These are phyloP conservation scores for Carduelis carduelis DNA, from an alignment of 2,797 vertebrate genomes.

Conservation along the genomic window DNA sequence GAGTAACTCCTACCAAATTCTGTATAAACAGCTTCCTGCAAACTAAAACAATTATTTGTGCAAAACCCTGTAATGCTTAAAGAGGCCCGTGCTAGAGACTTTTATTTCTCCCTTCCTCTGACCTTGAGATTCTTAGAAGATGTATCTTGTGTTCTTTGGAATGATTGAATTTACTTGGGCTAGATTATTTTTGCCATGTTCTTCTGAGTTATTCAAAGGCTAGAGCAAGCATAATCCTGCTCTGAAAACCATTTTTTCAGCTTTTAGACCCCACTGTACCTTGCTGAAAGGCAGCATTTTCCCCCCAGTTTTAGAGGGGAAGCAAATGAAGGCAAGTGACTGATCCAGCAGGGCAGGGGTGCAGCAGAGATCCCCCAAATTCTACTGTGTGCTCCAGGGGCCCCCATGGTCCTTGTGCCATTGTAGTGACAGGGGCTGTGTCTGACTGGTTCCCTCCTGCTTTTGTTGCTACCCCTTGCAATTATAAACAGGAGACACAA, in stretches of 20 bases:
- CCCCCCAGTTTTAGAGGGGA: neutral
- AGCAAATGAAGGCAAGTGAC: neutral
- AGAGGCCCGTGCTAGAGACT: neutral
- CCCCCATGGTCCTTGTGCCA: accelerated
- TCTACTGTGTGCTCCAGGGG: neutral
- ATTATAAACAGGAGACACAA: conserved; percentile 14
- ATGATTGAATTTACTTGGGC: neutral
- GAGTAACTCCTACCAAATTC: neutral
- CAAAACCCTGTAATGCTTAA: neutral
- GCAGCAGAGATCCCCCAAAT: neutral
- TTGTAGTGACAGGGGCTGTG: neutral
- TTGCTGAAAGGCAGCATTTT: neutral
- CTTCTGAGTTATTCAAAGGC: neutral
- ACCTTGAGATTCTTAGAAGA: neutral
- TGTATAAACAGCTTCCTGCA: neutral
- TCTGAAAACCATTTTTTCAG: neutral
- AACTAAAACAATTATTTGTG: neutral
- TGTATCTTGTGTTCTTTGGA: neutral
- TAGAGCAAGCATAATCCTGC: neutral
- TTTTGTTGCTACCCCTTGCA: neutral
- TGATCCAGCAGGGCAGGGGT: neutral
- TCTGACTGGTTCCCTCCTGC: neutral
- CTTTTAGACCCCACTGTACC: neutral
- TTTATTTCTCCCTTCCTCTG: neutral
- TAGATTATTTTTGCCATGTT: neutral